Evolutionary conservation across 2,888 invertebrate genomes (phyloP), one percentile per base, ranked within the genome.

Genomic region (Pseudococcus longispinus): DNA sequence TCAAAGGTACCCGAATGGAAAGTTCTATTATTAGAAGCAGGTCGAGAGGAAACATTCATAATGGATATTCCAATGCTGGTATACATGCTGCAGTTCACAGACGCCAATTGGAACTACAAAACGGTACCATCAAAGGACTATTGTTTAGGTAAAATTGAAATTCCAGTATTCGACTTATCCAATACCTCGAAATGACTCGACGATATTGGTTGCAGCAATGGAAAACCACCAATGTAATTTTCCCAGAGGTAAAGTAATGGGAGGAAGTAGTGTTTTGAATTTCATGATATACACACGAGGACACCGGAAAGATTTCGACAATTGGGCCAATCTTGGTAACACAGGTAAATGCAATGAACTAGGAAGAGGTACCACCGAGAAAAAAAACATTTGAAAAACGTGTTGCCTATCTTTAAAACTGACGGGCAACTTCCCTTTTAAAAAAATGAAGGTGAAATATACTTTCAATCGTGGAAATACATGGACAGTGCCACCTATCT

Each of bases 241-340:
- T 77, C 88, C 88, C 29, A 89, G 90, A 83, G 96, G 96, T 3
- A 96, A 95, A 90, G 95, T 95, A 0, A 92, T 97, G 90, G 97
- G 97, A 9, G 97, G 97, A 1, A 94, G 94, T 11, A 95, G 95
- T 88, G 94, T 95, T 0, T 91, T 96, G 13, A 96, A 96, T 90
- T 94, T 94, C 89, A 96, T 97, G 96, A 93, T 95, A 89, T 95
- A 95, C 89, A 95, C 94, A 0, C 91, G 95, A 88, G 96, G 95
- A 13, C 92, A 94, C 89, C 92, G 92, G 0, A 91, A 92, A 5
- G 96, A 97, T 90, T 97, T 95, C 90, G 94, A 96, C 89, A 91
- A 92, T 4, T 97, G 97, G 97, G 93, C 93, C 18, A 91, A 91
- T 0, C 90, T 93, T 89, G 96, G 95, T 0, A 95, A 95, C 90